Percentiles rank a stretch among this genome's conserved stretches.
phyloP scores from a whole-genome alignment of 2,113 vertebrate species.

The Labeo rohita region DNA sequence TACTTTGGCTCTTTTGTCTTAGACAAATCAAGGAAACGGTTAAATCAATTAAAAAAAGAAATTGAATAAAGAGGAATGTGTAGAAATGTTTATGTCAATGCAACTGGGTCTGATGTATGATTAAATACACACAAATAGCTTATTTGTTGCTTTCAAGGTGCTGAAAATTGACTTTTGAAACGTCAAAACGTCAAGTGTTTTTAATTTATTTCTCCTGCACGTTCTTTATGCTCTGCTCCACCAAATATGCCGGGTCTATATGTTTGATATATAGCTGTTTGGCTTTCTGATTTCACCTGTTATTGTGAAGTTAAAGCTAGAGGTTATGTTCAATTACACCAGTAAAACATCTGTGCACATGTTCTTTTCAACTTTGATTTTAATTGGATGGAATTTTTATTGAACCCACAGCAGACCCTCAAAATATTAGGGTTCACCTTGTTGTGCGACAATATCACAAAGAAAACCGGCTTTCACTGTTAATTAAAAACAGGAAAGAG shows the following conservation, averaged over 20 bases:
- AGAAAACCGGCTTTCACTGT: background rate
- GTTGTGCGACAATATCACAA: background rate
- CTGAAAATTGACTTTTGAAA: background rate
- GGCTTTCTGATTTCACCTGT: background rate
- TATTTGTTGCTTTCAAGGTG: constrained; percentile 7
- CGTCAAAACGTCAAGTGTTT: background rate
- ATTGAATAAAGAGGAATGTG: background rate
- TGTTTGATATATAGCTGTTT: background rate
- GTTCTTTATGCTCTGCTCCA: background rate
- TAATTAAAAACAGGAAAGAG: background rate
- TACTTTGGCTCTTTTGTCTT: background rate
- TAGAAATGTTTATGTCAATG: background rate
- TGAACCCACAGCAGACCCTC: background rate
- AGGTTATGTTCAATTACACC: constrained; percentile 1
- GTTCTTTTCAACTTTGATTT: constrained; percentile 1
- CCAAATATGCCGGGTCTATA: background rate
- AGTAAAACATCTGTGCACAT: background rate
- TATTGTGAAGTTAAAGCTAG: constrained; percentile 15
- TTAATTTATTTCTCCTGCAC: background rate
- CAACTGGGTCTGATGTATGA: background rate
- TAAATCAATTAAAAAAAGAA: background rate
- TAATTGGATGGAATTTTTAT: background rate
- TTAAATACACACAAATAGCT: background rate
- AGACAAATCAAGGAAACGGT: background rate
- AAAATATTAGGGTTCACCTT: background rate